Evolutionary conservation across 64 coral and sea anemone species (phyloP).

Genomic region (Hydrozoanthus tunicans): DNA sequence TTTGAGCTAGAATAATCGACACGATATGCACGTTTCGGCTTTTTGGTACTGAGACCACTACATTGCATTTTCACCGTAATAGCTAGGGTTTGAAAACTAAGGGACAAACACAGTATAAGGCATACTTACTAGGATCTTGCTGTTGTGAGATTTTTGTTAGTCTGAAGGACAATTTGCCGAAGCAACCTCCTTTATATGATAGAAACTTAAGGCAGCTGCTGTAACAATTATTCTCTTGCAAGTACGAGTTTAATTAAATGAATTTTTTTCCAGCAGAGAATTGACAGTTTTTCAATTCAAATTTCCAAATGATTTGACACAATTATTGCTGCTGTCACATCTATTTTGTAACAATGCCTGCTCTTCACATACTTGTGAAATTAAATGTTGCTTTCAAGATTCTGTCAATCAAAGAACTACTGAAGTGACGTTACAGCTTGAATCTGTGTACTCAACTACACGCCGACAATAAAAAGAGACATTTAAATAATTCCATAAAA

Average conservation of each 20-base stretch:
- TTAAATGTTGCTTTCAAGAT: not conserved
- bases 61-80: not conserved
- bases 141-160: not conserved
- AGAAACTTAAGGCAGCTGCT: not conserved
- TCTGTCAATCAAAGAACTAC: not conserved
- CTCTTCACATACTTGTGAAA: not conserved
- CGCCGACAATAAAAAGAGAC: no score
- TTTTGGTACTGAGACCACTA: not conserved
- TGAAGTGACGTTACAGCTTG: not conserved
- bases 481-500: no score
- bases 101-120: not conserved
- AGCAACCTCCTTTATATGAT: not conserved
- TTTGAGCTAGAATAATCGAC: no score
- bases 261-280: constrained; percentile 2
- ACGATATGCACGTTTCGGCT: no score
- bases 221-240: not conserved
- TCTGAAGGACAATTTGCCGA: not conserved
- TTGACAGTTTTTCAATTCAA: not conserved
- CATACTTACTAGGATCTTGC: not conserved
- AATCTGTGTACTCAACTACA: not conserved
- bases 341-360: not conserved
- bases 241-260: not conserved
- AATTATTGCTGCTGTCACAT: not conserved
- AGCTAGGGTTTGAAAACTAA: not conserved
- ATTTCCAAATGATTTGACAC: not conserved